Conservation (phyloP, 2,113 vertebrate species). For the Crotalus horridus region DNA sequence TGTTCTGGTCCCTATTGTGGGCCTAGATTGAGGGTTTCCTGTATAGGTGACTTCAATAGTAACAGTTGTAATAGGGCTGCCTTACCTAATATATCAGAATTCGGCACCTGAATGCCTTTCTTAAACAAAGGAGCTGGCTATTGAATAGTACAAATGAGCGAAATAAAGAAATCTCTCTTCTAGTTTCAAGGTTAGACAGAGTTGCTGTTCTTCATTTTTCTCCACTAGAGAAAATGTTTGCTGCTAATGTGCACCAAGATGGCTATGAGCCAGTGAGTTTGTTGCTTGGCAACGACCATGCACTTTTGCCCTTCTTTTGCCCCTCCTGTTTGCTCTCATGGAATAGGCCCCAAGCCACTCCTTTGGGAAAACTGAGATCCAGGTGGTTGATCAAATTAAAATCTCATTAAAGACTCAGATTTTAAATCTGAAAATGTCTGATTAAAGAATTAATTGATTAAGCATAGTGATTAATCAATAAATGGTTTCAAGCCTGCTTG, state of each 20-base stretch:
- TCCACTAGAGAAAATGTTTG: background rate
- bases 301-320: background rate
- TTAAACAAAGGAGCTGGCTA: background rate
- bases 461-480: conserved; percentile 22
- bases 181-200: background rate
- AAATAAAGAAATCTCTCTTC: background rate
- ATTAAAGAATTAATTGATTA: conserved; percentile 29
- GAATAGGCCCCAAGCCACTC: background rate
- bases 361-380: background rate
- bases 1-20: background rate
- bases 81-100: background rate
- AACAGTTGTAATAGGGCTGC: background rate
- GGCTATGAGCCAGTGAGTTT: background rate
- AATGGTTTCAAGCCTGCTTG: conserved; percentile 16
- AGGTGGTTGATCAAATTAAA: conserved; percentile 28
- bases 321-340: background rate
- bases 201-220: background rate
- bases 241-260: background rate
- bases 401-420: conserved; percentile 20
- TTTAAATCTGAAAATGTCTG: conserved; percentile 23
- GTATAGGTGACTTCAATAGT: background rate
- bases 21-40: background rate
- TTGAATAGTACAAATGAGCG: background rate
- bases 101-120: too few species aligned
- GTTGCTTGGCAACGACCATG: background rate